phyloP scores from a whole-genome alignment of 2,888 invertebrate species.

The Stenodema calcarata region DNA sequence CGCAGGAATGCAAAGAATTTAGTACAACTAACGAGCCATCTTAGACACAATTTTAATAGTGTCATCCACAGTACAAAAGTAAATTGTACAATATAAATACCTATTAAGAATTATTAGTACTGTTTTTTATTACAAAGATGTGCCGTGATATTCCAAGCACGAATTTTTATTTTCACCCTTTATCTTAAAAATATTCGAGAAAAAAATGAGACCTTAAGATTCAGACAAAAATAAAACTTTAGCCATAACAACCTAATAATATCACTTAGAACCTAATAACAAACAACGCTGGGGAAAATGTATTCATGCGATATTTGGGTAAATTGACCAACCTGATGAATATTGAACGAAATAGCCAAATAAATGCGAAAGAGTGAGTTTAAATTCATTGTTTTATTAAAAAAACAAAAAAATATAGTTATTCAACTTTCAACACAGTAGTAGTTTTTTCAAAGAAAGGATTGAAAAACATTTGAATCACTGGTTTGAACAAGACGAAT shows the following conservation, averaged over 20 bases:
- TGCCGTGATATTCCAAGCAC: neutral
- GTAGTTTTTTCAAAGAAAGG: neutral
- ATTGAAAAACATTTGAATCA: neutral
- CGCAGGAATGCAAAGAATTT: neutral
- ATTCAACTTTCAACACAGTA: neutral
- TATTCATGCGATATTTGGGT: neutral
- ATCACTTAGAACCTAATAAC: slow-evolving; percentile 42
- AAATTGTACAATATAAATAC: slow-evolving; percentile 46
- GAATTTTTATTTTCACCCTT: neutral
- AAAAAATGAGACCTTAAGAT: slow-evolving; percentile 32
- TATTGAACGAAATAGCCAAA: neutral
- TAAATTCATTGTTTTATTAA: neutral
- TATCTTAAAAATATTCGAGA: slow-evolving; percentile 30
- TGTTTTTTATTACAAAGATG: slow-evolving; percentile 14
- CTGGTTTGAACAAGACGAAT: neutral
- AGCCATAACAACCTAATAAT: slow-evolving; percentile 44
- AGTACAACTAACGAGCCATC: neutral
- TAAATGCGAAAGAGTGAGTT: neutral
- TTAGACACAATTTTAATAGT: slow-evolving; percentile 35
- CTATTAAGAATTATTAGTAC: slow-evolving; percentile 18
- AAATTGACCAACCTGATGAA: neutral
- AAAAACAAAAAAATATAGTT: neutral
- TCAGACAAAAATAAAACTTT: slow-evolving; percentile 37
- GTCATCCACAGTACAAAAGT: slow-evolving; percentile 41
- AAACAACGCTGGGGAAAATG: neutral